Percentiles rank a stretch among this genome's conserved stretches.
These are phyloP conservation scores for Limosa lapponica DNA, from an alignment of 2,797 vertebrate species.

Conservation along the genomic window DNA sequence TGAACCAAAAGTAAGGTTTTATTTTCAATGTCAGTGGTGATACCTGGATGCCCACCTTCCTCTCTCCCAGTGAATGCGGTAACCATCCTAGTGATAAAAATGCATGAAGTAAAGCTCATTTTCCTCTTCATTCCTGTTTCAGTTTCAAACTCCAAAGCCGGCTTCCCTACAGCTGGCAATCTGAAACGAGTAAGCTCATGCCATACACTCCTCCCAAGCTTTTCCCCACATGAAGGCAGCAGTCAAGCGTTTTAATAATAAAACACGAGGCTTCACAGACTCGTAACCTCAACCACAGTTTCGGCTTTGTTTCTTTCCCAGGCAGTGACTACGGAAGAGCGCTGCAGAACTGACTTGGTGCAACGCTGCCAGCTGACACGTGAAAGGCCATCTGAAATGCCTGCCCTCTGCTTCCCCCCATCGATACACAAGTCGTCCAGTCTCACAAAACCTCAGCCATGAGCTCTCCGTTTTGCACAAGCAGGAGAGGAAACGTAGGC, in stretches of 20 bases:
- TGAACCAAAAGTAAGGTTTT: neutral
- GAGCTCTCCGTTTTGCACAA: neutral
- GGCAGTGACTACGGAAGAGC: neutral
- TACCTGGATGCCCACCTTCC: neutral
- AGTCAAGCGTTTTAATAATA: neutral
- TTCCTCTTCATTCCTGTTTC: neutral
- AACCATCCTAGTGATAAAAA: neutral
- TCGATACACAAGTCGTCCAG: neutral
- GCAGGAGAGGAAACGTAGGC: neutral
- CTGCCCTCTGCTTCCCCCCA: neutral
- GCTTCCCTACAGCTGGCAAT: neutral
- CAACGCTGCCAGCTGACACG: neutral
- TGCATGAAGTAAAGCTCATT: neutral
- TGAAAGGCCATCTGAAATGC: neutral
- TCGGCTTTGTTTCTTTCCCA: neutral
- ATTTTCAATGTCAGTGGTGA: neutral
- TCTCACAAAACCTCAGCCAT: neutral
- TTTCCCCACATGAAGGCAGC: neutral
- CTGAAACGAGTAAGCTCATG: neutral
- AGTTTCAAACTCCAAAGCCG: neutral
- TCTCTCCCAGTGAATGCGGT: neutral
- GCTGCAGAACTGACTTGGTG: neutral
- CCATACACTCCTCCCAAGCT: neutral
- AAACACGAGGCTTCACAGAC: neutral
- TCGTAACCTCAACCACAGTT: neutral